Evolutionary conservation across 2,113 vertebrate genomes (phyloP), one percentile per base, ranked within the genome.

Genomic region (Labeo catla): DNA sequence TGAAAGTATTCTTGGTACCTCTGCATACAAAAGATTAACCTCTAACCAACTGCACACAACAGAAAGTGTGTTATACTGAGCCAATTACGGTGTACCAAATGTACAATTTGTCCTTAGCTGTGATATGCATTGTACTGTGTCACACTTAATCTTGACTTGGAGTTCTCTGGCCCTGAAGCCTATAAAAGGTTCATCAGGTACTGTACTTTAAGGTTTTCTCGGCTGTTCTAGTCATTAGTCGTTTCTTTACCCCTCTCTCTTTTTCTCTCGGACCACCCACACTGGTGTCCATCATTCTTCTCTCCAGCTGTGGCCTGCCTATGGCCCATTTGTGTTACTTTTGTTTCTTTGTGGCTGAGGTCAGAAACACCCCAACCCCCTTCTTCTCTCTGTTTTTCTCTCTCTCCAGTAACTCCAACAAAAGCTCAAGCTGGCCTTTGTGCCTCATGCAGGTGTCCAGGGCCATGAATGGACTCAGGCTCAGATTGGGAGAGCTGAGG

Each of bases 231-330:
- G 47, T 81, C 63, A 83, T 86, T 72, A 61, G 65, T 72, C 15
- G 2, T 57, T 21, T 59, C 39, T 43, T 79, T 54, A 19, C 72
- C 68, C 87, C 76, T 82, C 47, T 68, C 63, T 73, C 87, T 86
- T 88, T 87, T 72, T 88, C 87, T 83, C 84, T 49, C 10, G 1
- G 95, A 95, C 94, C 95, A 95, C 95, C 95, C 95, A 95, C 92
- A 88, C 90, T 86, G 93, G 85, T 85, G 76, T 87, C 86, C 21
- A 23, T 90, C 88, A 87, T 91, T 88, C 88, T 91, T 88, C 81
- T 90, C 92, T 93, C 93, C 93, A 95, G 94, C 94, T 95, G 94
- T 95, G 95, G 92, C 90, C 91, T 91, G 93, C 92, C 93, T 91
- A 90, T 91, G 92, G 92, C 86, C 57, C 93, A 90, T 94, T 94